phyloP scores from a whole-genome alignment of 2,888 invertebrate genomes.

The Oscheius sp. region DNA sequence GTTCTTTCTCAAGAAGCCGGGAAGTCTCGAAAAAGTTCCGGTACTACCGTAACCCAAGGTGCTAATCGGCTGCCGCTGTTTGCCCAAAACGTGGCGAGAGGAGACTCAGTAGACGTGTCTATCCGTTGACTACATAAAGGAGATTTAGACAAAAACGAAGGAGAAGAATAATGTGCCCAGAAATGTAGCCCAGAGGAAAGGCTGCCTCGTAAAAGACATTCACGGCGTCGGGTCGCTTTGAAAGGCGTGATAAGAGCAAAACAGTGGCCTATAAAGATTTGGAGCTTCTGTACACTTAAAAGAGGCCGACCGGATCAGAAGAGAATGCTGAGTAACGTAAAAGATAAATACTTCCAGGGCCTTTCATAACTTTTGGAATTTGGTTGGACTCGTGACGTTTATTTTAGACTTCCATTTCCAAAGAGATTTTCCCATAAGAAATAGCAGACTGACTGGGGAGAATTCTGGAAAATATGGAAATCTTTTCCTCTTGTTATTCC shows the following conservation, averaged over 20 bases:
- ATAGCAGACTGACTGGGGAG: too few species aligned
- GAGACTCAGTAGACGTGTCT: slow-evolving; percentile 10
- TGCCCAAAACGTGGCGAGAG: slow-evolving; percentile 21
- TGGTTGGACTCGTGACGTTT: too few species aligned
- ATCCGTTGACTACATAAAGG: neutral
- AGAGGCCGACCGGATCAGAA: slow-evolving; percentile 16
- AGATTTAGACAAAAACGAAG: neutral
- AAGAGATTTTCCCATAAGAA: too few species aligned
- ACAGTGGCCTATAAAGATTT: slow-evolving; percentile 23
- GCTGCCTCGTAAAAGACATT: slow-evolving; percentile 9
- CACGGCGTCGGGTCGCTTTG: slow-evolving; percentile 8
- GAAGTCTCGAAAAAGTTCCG: slow-evolving; percentile 3
- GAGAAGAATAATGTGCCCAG: slow-evolving; percentile 69
- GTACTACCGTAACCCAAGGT: slow-evolving; percentile 7
- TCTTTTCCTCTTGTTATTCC: too few species aligned
- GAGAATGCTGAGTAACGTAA: slow-evolving; percentile 7
- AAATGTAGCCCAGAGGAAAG: neutral
- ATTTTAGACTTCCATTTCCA: too few species aligned
- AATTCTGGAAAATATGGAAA: too few species aligned
- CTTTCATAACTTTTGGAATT: too few species aligned
- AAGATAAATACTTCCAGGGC: neutral
- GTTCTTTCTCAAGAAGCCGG: neutral
- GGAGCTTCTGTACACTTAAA: slow-evolving; percentile 29
- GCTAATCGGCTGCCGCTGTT: slow-evolving; percentile 33
- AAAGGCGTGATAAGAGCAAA: slow-evolving; percentile 21